A percentile compares a stretch with the other conserved stretches of the same genome.
phyloP scores from a whole-genome alignment of 2,113 vertebrate species.

The Salvelinus sp. region DNA sequence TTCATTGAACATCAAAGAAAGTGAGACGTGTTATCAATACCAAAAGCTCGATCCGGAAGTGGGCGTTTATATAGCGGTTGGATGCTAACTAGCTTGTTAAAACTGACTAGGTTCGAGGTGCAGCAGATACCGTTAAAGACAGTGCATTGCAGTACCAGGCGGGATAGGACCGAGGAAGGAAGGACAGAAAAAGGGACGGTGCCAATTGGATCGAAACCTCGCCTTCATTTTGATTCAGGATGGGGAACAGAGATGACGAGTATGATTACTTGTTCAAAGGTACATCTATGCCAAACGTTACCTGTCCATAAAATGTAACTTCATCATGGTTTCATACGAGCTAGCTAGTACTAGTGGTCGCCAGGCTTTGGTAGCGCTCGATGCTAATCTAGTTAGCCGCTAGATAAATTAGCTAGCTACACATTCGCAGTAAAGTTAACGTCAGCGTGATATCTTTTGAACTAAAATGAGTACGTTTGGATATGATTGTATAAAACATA shows the following conservation, averaged over 20 bases:
- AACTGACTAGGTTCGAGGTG: neutral
- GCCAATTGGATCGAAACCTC: neutral
- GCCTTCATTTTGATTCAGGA: constrained; percentile 43
- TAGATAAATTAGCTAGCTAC: too few relatives aligned
- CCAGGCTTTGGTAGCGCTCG: neutral
- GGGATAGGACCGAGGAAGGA: neutral
- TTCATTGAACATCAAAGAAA: too few relatives aligned
- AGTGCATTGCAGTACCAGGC: neutral
- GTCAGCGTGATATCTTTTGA: too few relatives aligned
- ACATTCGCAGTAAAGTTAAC: too few relatives aligned
- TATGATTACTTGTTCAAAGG: constrained; percentile 91
- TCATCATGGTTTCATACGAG: neutral
- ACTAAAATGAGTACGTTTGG: too few relatives aligned
- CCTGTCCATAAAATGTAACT: neutral
- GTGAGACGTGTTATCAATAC: too few relatives aligned
- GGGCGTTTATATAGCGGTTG: neutral
- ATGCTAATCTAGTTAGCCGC: neutral
- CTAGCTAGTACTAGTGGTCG: neutral
- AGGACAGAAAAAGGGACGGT: neutral
- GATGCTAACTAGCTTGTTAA: constrained; percentile 6
- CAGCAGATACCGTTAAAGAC: neutral
- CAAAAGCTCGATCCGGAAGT: neutral
- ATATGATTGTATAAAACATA: too few relatives aligned
- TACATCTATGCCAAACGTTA: constrained; percentile 44
- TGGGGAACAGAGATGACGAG: constrained; percentile 88